phyloP scores from a whole-genome alignment of 2,797 vertebrate species.

The Sphaeramia orbicularis region DNA sequence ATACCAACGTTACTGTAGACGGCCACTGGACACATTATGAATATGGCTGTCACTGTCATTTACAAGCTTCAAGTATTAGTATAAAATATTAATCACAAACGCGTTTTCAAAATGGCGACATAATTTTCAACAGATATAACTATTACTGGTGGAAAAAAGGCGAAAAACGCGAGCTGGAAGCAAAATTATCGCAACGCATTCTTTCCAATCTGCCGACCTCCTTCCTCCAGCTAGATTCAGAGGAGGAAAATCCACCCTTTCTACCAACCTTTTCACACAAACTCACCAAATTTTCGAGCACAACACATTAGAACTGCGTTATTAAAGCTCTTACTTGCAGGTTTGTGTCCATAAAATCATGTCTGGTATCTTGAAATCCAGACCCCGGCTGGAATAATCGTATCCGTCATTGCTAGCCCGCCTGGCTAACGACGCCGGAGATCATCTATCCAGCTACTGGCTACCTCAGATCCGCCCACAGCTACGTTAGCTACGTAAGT shows the following conservation, averaged over 20 bases:
- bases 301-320: background rate
- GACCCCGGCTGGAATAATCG: conserved; percentile 45
- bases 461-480: conserved; percentile 61
- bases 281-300: background rate
- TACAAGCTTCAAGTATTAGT: background rate
- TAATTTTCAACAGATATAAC: accelerated
- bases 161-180: background rate
- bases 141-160: background rate
- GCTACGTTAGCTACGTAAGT: conserved; percentile 46
- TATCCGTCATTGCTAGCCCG: conserved; percentile 67
- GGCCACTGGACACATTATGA: conserved; percentile 25
- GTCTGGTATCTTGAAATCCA: conserved; percentile 48
- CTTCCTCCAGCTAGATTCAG: conserved; percentile 38
- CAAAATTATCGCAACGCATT: conserved; percentile 14
- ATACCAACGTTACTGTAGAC: background rate
- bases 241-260: conserved; percentile 31
- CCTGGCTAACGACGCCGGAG: conserved; percentile 55
- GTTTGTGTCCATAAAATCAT: conserved; percentile 64
- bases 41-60: conserved; percentile 72
- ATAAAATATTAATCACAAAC: background rate
- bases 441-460: conserved; percentile 39
- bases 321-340: conserved; percentile 69
- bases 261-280: background rate
- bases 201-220: conserved; percentile 42
- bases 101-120: background rate